Percentiles rank a stretch among this genome's conserved stretches.
These are phyloP conservation scores for Scelioninae gen. 1 DNA, from an alignment of 2,888 invertebrate genomes.

Conservation along the genomic window DNA sequence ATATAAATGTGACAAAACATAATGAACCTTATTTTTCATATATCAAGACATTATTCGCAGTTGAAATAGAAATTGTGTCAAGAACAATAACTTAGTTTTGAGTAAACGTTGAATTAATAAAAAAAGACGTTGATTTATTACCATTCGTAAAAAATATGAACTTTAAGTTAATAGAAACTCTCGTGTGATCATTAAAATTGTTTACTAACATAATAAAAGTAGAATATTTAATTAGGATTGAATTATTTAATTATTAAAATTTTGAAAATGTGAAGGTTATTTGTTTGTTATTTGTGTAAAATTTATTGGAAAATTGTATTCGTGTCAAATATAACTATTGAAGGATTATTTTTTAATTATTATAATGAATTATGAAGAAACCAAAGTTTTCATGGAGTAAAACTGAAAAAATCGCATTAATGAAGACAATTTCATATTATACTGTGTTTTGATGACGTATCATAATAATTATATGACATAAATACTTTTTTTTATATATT, in stretches of 20 bases:
- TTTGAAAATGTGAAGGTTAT: conserved; percentile 1
- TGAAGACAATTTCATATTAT: no score
- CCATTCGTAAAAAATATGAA: conserved; percentile 15
- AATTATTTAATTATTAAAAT: not conserved
- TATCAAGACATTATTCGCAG: not conserved
- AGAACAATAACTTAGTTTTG: conserved; percentile 34
- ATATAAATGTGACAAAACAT: not conserved
- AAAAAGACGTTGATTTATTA: conserved; percentile 37
- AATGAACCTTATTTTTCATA: conserved; percentile 5
- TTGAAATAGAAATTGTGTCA: conserved; percentile 25
- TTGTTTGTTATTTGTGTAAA: not conserved
- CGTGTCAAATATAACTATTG: no score
- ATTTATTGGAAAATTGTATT: no score
- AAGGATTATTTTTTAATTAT: no score
- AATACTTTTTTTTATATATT: no score
- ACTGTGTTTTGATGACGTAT: no score
- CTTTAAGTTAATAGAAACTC: conserved; percentile 23
- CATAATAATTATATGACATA: no score
- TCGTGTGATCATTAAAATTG: conserved; percentile 10
- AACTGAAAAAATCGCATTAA: no score
- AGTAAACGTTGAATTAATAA: conserved; percentile 11
- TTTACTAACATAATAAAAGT: conserved; percentile 29
- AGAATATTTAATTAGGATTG: not conserved
- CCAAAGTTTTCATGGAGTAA: no score
- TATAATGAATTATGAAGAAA: no score